Base-by-base conservation (phyloP, 2,797 vertebrate genomes). In the Coranthus polyacanthus region DNA sequence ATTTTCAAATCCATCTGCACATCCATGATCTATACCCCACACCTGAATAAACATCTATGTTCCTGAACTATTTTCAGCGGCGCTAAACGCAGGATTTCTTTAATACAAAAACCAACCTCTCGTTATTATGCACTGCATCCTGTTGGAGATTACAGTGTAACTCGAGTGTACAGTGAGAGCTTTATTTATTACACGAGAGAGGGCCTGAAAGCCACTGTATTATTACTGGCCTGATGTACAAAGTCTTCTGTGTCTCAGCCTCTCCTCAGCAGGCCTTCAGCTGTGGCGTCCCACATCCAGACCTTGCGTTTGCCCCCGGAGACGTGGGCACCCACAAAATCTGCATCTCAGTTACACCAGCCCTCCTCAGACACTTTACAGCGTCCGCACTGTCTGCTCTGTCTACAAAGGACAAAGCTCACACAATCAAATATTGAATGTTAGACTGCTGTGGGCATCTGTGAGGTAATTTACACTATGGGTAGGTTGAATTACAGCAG, bases 161-260 rank as follows among this genome's bases (percentile, higher is more conserved):
- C 59, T 44, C 15, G 17, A 61, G 16, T 12, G 2, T 56, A 72
- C 50, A 72, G 32, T 64, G 7, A 44, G 52, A 44, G 65, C 70
- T 68, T 70, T 68, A 68, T 74, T 78, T 84, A 64, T 80, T 78
- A 51, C 53, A 69, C 8, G 36, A 65, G 54, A 56, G 37, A 16
- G 38, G 49, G 66, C 49, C 68, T 55, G 34, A 62, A 69, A 62
- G 78, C 67, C 32, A 22, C 34, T 68, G 51, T 76, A 79, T 85
- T 81, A 76, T 81, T 69, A 75, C 59, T 85, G 74, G 68, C 39
- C 60, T 52, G 57, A 68, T 26, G 41, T 26, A 83, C 75, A 82
- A 81, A 83, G 78, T 72, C 24, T 61, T 52, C 70, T 59, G 75
- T 79, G 68, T 86, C 21, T 54, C 56, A 36, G 45, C 11, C 41